Base-by-base conservation (phyloP, 2,113 vertebrate genomes). In the Pelvicachromis taeniatus region DNA sequence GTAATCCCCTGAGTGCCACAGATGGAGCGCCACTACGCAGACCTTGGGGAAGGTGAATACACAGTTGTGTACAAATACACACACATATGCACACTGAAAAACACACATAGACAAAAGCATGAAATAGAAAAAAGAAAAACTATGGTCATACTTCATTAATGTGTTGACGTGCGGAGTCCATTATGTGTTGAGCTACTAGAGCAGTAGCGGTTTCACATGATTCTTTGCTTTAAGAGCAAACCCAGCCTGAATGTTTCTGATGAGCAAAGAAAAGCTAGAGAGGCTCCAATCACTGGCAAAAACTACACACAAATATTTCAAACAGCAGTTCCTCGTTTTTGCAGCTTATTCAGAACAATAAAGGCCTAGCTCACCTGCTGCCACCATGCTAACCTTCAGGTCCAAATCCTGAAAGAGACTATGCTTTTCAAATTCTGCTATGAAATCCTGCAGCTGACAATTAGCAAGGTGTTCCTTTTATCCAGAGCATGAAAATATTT, bases 1-100 rank as follows among this genome's bases (percentile, higher is more conserved):
- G 89, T 95, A 95, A 95, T 95, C 94, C 94, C 92, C 93, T 92
- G 93, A 94, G 92, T 90, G 91, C 93, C 93, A 94, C 94, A 95
- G 94, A 95, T 95, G 94, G 94, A 95, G 91, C 65, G 35, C 87
- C 86, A 87, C 87, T 78, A 90, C 6, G 26, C 90, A 94, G 92
- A 94, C 93, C 93, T 94, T 91, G 89, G 87, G 87, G 90, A 93
- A 94, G 88, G 91, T 91, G 88, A 90, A 92, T 7, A 17, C 87
- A 77, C 91, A 81, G n/a, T 87, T 63, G 52, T 70, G 45, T 33
- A 50, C 14, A 82, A 26, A 61, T 54, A 81, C 58, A 80, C 65
- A 81, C 40, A 78, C 54, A 61, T 29, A 48, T 10, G 78, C 55
- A 50, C 17, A 45, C 11, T 33, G 40, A 65, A 19, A 59, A 31